A percentile compares a stretch with the other conserved stretches of the same genome.
Conservation (phyloP, 1,140 invertebrate genomes). For the Cephus cinctus region DNA sequence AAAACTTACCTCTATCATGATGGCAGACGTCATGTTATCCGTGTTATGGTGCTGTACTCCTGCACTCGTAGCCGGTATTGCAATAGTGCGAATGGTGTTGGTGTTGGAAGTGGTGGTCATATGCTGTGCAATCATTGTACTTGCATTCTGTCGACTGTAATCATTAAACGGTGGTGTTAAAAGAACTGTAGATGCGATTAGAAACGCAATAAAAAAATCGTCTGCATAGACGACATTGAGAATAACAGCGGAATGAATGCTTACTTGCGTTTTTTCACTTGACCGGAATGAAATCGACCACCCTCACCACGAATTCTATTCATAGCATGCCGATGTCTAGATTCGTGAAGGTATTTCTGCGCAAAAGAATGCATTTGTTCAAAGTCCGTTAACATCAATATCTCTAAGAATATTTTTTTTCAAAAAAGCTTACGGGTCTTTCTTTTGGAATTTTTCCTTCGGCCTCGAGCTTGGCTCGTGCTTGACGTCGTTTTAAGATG, state of each 20-base stretch:
- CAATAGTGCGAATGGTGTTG: constrained; percentile 37
- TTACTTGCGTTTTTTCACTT: constrained; percentile 63
- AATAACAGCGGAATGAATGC: constrained; percentile 17
- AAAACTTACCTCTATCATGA: constrained; percentile 42
- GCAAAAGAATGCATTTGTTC: constrained; percentile 33
- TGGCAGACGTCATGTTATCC: constrained; percentile 41
- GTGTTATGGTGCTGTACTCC: constrained; percentile 37
- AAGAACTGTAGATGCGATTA: constrained; percentile 13
- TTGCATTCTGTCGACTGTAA: constrained; percentile 30
- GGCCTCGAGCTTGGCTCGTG: constrained; percentile 86
- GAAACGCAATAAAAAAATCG: constrained; percentile 14
- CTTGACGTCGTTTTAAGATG: constrained; percentile 87
- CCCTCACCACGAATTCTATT: constrained; percentile 96
- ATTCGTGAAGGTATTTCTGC: constrained; percentile 99
- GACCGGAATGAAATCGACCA: constrained; percentile 88
- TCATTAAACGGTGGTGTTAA: constrained; percentile 2
- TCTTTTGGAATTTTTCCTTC: constrained; percentile 96
- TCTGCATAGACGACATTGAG: constrained; percentile 3
- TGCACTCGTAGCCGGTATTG: constrained; percentile 36
- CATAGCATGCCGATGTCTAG: constrained; percentile 95
- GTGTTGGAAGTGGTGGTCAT: constrained; percentile 33
- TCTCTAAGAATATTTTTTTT: not conserved
- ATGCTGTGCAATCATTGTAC: constrained; percentile 31
- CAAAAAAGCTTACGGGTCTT: constrained; percentile 68
- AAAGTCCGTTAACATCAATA: not conserved